Evolutionary conservation across 2,888 invertebrate genomes (phyloP).

Genomic region (Ypsolopha scabrella): DNA sequence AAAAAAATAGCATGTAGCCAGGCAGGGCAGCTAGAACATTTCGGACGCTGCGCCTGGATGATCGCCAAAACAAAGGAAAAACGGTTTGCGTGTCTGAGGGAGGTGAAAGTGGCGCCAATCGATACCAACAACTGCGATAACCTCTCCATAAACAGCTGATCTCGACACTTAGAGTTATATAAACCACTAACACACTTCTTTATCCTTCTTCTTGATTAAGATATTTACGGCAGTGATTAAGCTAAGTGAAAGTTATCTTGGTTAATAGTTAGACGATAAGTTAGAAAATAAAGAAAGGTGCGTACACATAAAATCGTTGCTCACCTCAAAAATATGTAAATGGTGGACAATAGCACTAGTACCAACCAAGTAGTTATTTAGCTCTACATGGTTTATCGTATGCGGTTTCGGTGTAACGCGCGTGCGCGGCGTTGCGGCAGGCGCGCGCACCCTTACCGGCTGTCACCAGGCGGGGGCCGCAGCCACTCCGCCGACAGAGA

Average conservation of each 20-base stretch:
- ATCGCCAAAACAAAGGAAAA: conserved; percentile 45
- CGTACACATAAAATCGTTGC: conserved; percentile 11
- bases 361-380: conserved; percentile 12
- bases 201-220: no score
- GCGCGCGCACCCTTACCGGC: conserved; percentile 35
- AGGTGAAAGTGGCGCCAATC: conserved; percentile 50
- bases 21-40: background rate
- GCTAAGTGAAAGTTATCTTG: no score
- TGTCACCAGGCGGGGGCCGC: conserved; percentile 23
- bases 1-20: no score
- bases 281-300: background rate
- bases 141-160: conserved; percentile 14
- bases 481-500: conserved; percentile 61
- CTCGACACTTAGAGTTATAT: background rate
- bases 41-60: background rate
- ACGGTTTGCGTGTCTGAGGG: conserved; percentile 18
- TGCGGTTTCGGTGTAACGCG: conserved; percentile 13
- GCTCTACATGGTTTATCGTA: conserved; percentile 26
- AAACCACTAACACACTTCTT: background rate
- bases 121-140: conserved; percentile 34
- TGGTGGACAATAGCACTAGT: conserved; percentile 20
- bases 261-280: background rate
- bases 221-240: no score
- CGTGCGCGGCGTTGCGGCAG: conserved; percentile 10
- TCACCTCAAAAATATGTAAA: conserved; percentile 22